Conservation (phyloP, 2,113 vertebrate species). For the Apistogramma diplotaenia region DNA sequence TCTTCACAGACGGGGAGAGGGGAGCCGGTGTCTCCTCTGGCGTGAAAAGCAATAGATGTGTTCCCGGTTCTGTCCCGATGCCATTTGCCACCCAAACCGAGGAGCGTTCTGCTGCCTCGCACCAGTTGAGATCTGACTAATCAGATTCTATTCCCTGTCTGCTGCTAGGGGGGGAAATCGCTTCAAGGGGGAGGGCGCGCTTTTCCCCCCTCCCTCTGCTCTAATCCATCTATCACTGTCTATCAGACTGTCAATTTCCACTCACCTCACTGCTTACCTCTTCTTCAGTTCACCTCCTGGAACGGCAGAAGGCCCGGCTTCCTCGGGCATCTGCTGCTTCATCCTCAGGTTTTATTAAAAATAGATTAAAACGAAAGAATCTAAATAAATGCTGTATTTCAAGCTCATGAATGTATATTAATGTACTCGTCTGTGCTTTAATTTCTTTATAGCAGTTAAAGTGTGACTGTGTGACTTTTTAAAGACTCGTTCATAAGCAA, state of each 20-base stretch:
- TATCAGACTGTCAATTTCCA: slow-evolving; percentile 66
- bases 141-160: slow-evolving; percentile 76
- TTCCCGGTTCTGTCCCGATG: slow-evolving; percentile 62
- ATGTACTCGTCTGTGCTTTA: neutral
- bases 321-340: neutral
- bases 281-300: slow-evolving; percentile 27
- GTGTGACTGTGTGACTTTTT: neutral
- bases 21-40: slow-evolving; percentile 49
- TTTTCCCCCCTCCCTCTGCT: slow-evolving; percentile 36
- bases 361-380: neutral
- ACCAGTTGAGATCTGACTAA: slow-evolving; percentile 79
- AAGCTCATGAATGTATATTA: neutral
- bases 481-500: neutral
- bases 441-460: neutral
- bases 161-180: slow-evolving; percentile 57
- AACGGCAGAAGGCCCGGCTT: neutral
- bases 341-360: neutral
- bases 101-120: slow-evolving; percentile 66
- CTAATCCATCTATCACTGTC: slow-evolving; percentile 73
- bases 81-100: slow-evolving; percentile 73
- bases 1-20: slow-evolving; percentile 35
- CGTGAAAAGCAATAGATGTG: slow-evolving; percentile 67
- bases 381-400: neutral
- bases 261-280: slow-evolving; percentile 47
- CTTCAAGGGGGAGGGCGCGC: slow-evolving; percentile 27